Conservation (phyloP, 2,113 vertebrate species). For the Origma solitaria region DNA sequence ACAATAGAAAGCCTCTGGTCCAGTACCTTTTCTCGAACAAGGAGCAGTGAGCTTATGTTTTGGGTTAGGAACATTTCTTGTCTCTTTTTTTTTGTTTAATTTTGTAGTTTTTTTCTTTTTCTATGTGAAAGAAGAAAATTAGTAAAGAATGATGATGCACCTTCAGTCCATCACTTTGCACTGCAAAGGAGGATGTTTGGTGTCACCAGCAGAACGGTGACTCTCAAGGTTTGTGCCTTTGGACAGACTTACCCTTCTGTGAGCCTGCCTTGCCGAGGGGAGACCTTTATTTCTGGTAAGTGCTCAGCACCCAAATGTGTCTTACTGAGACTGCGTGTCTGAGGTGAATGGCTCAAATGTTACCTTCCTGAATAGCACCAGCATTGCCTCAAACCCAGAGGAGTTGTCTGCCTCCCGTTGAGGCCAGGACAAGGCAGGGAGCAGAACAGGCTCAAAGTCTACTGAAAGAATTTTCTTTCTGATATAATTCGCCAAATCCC, state of each 20-base stretch:
- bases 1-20: not conserved
- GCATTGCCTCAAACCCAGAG: not conserved
- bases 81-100: rapidly evolving
- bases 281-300: not conserved
- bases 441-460: not conserved
- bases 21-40: not conserved
- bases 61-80: not conserved
- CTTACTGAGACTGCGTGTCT: not conserved
- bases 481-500: not conserved
- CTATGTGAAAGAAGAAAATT: not conserved
- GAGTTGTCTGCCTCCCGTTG: not conserved
- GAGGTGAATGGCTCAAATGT: not conserved
- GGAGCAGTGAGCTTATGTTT: not conserved
- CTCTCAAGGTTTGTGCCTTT: not conserved
- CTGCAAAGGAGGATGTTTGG: not conserved
- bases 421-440: not conserved
- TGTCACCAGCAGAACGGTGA: not conserved
- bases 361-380: not conserved
- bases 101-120: not conserved
- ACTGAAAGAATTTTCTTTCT: not conserved
- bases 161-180: not conserved
- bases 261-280: not conserved
- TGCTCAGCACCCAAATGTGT: not conserved
- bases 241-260: not conserved
- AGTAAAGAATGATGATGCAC: not conserved